Evolutionary conservation across 2,888 invertebrate species (phyloP).

Genomic region (Scaptomyza reducta): DNA sequence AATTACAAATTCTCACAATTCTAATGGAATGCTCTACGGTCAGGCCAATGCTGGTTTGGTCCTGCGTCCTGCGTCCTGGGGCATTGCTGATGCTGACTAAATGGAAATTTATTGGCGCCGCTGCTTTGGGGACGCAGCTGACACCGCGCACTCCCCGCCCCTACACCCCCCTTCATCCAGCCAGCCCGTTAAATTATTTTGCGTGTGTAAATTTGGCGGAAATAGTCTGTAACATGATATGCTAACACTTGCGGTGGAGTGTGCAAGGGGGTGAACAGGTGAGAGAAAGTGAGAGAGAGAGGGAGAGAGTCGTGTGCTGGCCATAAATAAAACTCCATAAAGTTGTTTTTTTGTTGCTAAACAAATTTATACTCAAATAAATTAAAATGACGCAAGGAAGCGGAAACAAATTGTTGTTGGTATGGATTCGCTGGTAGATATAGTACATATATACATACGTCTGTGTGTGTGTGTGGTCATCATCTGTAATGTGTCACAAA

Average conservation of each 20-base stretch:
- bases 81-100: slow-evolving; percentile 50
- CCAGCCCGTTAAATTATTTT: slow-evolving; percentile 73
- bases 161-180: slow-evolving; percentile 21
- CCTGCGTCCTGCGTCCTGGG: background rate
- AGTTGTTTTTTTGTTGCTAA: slow-evolving; percentile 44
- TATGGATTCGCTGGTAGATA: slow-evolving; percentile 15
- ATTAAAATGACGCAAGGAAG: slow-evolving; percentile 70
- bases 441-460: background rate
- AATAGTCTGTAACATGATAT: slow-evolving; percentile 80
- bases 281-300: slow-evolving; percentile 1
- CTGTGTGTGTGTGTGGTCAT: slow-evolving; percentile 13
- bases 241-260: slow-evolving; percentile 72
- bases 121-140: slow-evolving; percentile 58
- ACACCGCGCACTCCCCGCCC: slow-evolving; percentile 16
- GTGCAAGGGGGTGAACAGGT: slow-evolving; percentile 17
- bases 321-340: slow-evolving; percentile 74
- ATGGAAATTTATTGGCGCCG: slow-evolving; percentile 80
- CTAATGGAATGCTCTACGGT: slow-evolving; percentile 75
- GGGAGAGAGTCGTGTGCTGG: slow-evolving; percentile 39
- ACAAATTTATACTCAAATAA: slow-evolving; percentile 80
- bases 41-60: slow-evolving; percentile 6
- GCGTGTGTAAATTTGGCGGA: slow-evolving; percentile 80
- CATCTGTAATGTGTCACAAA: slow-evolving; percentile 41
- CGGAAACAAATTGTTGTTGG: slow-evolving; percentile 50
- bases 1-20: slow-evolving; percentile 82